A percentile compares a stretch with the other conserved stretches of the same genome.
Evolutionary conservation across 92 coral and sea anemone genomes (phyloP).

Genomic region (Epizoanthus rinbou): DNA sequence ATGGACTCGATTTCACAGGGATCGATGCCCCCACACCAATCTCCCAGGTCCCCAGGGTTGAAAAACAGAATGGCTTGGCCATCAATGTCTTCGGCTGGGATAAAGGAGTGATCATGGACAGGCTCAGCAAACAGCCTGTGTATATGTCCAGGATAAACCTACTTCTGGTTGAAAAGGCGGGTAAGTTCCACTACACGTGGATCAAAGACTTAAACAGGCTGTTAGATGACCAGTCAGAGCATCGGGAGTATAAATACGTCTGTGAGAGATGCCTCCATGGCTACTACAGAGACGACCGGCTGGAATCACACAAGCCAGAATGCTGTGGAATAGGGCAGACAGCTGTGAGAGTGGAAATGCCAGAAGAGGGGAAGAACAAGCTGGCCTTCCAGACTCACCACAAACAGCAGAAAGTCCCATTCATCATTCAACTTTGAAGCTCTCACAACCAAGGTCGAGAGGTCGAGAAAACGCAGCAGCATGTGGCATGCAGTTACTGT

Average conservation of each 20-base stretch:
- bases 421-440: not conserved
- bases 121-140: conserved; percentile 20
- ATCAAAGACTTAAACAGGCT: not conserved
- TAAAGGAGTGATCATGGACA: conserved; percentile 9
- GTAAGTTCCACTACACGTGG: conserved; percentile 9
- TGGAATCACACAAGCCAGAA: conserved; percentile 10
- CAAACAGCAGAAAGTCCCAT: not conserved
- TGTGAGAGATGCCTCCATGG: too few relatives aligned
- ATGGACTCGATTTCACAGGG: conserved; percentile 4
- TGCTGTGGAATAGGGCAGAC: not conserved
- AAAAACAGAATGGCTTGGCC: conserved; percentile 15
- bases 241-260: too few relatives aligned
- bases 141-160: not conserved
- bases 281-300: not conserved
- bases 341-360: too few relatives aligned
- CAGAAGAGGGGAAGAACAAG: not conserved
- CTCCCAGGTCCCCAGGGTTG: not conserved
- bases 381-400: not conserved
- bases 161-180: conserved; percentile 7
- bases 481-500: too few relatives aligned
- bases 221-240: too few relatives aligned
- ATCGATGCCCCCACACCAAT: conserved; percentile 30
- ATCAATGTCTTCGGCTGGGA: conserved; percentile 11
- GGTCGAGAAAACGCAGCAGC: too few relatives aligned
- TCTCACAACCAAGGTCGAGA: not conserved